Evolutionary conservation across 2,113 vertebrate genomes (phyloP).

Genomic region (Oophaga pumilio): DNA sequence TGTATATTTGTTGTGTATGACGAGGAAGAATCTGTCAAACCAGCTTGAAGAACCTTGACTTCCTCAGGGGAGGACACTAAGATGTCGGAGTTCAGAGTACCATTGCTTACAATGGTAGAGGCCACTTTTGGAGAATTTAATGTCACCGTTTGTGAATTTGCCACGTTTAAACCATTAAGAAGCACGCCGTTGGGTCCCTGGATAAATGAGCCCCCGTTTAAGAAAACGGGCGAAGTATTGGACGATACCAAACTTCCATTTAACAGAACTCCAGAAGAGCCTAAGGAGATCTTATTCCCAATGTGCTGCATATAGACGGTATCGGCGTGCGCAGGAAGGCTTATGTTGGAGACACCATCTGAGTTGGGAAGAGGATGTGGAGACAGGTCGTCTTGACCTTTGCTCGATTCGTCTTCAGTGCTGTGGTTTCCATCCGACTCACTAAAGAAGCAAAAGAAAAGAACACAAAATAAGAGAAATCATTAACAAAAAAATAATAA

Average conservation of each 20-base stretch:
- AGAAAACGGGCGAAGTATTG: constrained; percentile 86
- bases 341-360: constrained; percentile 80
- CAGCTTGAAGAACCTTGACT: constrained; percentile 79
- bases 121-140: constrained; percentile 85
- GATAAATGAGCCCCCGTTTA: constrained; percentile 92
- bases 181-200: constrained; percentile 92
- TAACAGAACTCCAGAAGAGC: constrained; percentile 83
- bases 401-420: constrained; percentile 98
- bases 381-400: constrained; percentile 94
- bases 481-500: neutral
- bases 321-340: constrained; percentile 81
- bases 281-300: constrained; percentile 90
- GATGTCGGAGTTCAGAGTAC: constrained; percentile 82
- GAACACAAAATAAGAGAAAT: constrained; percentile 1
- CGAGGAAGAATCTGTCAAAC: constrained; percentile 72
- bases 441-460: constrained; percentile 64
- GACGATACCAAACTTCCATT: constrained; percentile 87
- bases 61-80: constrained; percentile 79
- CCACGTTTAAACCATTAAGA: constrained; percentile 91
- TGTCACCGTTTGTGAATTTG: constrained; percentile 82
- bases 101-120: constrained; percentile 73
- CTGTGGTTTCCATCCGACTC: constrained; percentile 98
- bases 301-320: constrained; percentile 95
- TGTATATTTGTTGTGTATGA: constrained; percentile 76
- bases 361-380: constrained; percentile 88